phyloP scores from a whole-genome alignment of 53 echinoderm and acorn worm species.

The Luidia sarsii region DNA sequence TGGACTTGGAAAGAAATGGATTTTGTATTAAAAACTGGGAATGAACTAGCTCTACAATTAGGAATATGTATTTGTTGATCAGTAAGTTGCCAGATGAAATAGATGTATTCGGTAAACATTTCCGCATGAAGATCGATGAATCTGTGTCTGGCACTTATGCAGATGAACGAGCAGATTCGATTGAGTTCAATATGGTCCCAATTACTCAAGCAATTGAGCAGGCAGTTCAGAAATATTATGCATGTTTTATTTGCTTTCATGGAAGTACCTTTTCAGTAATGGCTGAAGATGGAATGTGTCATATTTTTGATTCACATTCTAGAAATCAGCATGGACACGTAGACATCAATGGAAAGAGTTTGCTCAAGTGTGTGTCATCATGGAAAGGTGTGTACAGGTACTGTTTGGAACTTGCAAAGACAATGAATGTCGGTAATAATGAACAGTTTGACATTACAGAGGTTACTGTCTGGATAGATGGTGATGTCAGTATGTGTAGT shows the following conservation, averaged over 20 bases:
- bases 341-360: not conserved
- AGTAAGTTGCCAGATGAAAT: constrained; percentile 22
- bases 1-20: constrained; percentile 3
- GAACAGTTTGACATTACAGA: no score
- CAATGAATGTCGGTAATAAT: constrained; percentile 1
- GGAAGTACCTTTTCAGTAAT: constrained; percentile 18
- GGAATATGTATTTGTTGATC: constrained; percentile 1
- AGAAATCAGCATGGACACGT: not conserved
- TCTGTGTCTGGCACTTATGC: not conserved
- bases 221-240: not conserved
- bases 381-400: constrained; percentile 19
- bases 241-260: constrained; percentile 3
- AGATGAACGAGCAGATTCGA: not conserved
- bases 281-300: not conserved
- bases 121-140: constrained; percentile 1
- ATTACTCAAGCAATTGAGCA: not conserved
- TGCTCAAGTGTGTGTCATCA: not conserved
- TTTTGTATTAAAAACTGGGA: constrained; percentile 19
- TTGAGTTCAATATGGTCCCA: not conserved
- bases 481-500: no score
- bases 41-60: constrained; percentile 33
- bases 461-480: no score
- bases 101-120: not conserved
- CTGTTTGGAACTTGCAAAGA: not conserved
- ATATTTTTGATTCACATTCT: no score